Base-by-base conservation (phyloP, 2,113 vertebrate species). In the Hylia prasina region DNA sequence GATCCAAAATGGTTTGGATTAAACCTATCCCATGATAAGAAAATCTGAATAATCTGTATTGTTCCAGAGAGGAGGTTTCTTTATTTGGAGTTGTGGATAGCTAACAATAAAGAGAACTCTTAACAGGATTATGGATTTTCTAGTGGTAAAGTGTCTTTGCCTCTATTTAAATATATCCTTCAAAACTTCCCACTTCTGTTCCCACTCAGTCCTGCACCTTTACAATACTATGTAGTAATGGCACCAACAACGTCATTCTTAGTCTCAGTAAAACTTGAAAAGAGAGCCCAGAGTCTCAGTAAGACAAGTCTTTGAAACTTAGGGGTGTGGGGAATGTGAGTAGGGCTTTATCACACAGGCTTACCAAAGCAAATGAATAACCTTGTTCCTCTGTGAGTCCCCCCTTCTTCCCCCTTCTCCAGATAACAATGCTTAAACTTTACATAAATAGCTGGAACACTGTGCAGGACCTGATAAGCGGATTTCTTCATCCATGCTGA, bases 391-490 rank as follows among this genome's bases (percentile, higher is more conserved):
- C 50, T 79, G 42, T 56, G 71, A 93, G 53, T 66, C 37, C 45
- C 44, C 35, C 9, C 20, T 56, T 77, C 25, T 37, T 58, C 12
- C 47, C 35, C 72, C n/a, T 58, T 80, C 31, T 65, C 54, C 66
- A 85, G 92, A 80, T 95, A 94, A 93, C 54, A 82, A 76, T 83
- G 72, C 79, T 82, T 93, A 60, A 92, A 96, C 75, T 97, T 93
- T 68, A 87, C 75, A 80, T 93, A 96, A 96, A 89, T 93, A 93
- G 81, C 91, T 90, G 51, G 87, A 88, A 94, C 93, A 87, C 90
- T 95, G 75, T 82, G 58, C 69, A 77, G 79, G 91, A 39, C 73
- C 78, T 89, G 94, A 96, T 96, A 97, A 97, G 83, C 10, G 17
- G 90, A 94, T 96, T 97, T 96, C 58, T 90, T 88, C 65, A 73